Percentiles rank a stretch among this genome's conserved stretches.
Evolutionary conservation across 2,113 vertebrate species (phyloP).

Genomic region (Oophaga pumilio): DNA sequence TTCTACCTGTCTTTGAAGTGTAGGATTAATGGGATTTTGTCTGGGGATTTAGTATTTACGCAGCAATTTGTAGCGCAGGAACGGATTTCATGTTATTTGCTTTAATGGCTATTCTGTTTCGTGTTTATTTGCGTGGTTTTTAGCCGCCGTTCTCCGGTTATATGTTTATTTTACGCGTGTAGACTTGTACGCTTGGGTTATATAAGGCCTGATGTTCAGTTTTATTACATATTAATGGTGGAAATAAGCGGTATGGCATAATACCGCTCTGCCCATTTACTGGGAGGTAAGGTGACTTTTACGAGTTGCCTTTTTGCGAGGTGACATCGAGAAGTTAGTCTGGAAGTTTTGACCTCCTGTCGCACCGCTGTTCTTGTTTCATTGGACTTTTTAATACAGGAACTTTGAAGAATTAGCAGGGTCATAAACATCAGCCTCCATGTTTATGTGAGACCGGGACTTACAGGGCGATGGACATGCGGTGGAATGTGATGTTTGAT

Average conservation of each 20-base stretch:
- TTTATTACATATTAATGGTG: constrained; percentile 60
- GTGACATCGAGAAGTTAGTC: constrained; percentile 27
- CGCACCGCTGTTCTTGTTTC: constrained; percentile 10
- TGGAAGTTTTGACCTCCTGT: constrained; percentile 25
- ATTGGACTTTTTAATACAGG: constrained; percentile 5
- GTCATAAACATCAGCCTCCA: constrained; percentile 17
- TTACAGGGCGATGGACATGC: constrained; percentile 74
- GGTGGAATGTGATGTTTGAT: constrained; percentile 66
- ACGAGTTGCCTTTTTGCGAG: constrained; percentile 44
- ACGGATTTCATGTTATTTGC: not conserved
- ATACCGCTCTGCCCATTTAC: constrained; percentile 60
- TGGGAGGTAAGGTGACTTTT: constrained; percentile 49
- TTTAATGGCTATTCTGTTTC: constrained; percentile 11
- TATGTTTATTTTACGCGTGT: constrained; percentile 13
- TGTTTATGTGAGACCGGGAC: constrained; percentile 56
- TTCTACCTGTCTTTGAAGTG: not conserved
- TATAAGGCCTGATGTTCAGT: constrained; percentile 19
- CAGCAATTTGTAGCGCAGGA: not conserved
- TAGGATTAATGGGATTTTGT: not conserved
- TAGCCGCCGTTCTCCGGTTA: not conserved
- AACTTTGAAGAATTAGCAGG: constrained; percentile 44
- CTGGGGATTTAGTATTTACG: not conserved
- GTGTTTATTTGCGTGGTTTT: constrained; percentile 18
- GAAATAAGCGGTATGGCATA: constrained; percentile 68
- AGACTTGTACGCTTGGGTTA: not conserved